Percentiles rank a stretch among this genome's conserved stretches.
phyloP scores from a whole-genome alignment of 2,797 vertebrate species.

The Eulemur albifrons region DNA sequence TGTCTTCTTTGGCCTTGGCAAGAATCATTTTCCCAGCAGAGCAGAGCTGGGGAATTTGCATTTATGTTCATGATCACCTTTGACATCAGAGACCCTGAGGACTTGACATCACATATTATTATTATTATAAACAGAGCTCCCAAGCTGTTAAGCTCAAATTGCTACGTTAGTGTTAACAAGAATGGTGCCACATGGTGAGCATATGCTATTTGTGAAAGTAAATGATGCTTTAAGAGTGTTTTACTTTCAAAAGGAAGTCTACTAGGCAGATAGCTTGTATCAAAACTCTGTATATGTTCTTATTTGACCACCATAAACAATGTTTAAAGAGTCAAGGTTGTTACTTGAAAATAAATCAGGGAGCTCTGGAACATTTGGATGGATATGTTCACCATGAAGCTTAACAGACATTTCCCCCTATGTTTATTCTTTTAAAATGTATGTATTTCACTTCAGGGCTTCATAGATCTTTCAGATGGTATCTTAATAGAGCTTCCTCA shows the following conservation, averaged over 20 bases:
- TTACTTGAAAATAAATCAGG: conserved; percentile 50
- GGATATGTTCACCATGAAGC: not conserved
- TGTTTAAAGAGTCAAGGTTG: conserved; percentile 29
- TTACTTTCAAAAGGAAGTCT: conserved; percentile 45
- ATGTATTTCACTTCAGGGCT: conserved; percentile 10
- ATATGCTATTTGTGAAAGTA: conserved; percentile 52
- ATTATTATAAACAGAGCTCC: conserved; percentile 67
- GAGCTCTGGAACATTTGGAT: not conserved
- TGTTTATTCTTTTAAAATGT: conserved; percentile 38
- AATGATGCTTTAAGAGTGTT: conserved; percentile 45
- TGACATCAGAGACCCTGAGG: conserved; percentile 62
- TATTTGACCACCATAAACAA: conserved; percentile 26
- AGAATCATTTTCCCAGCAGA: conserved; percentile 59
- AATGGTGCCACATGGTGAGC: conserved; percentile 57
- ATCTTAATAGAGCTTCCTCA: conserved; percentile 13
- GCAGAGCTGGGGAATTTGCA: conserved; percentile 65
- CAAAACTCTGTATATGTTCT: not conserved
- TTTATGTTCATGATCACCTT: conserved; percentile 76
- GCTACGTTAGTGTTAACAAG: conserved; percentile 54
- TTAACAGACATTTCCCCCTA: not conserved
- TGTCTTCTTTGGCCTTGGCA: conserved; percentile 52
- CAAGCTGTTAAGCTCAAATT: conserved; percentile 49
- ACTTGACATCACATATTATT: conserved; percentile 60
- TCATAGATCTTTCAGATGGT: not conserved
- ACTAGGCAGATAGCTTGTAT: not conserved